Evolutionary conservation across 37 sponge, comb jelly and placozoan species (phyloP).

Genomic region (Crambe crambe): DNA sequence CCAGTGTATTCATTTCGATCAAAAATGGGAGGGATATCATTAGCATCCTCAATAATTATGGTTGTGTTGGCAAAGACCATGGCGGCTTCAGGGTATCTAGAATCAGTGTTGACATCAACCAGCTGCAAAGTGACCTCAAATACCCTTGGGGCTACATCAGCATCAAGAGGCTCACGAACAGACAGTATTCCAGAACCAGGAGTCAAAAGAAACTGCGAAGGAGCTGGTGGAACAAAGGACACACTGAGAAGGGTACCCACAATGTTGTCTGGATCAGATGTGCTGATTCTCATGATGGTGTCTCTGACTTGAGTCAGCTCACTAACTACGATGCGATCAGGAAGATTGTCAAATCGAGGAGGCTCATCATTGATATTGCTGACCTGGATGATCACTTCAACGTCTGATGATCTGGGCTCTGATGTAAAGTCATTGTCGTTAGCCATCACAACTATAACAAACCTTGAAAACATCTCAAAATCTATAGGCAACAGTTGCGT

Average conservation of each 20-base stretch:
- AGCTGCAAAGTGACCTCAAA: constrained; percentile 34
- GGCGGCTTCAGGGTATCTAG: not conserved
- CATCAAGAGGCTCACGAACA: constrained; percentile 28
- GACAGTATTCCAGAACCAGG: constrained; percentile 41
- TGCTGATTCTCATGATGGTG: not conserved
- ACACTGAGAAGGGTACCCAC: constrained; percentile 5
- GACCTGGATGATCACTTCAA: constrained; percentile 33
- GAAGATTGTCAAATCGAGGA: constrained; percentile 42
- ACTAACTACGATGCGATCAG: not conserved
- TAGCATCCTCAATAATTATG: constrained; percentile 47
- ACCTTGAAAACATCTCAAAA: constrained; percentile 19
- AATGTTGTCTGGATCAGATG: constrained; percentile 50
- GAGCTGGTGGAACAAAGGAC: not conserved
- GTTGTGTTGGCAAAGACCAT: constrained; percentile 21
- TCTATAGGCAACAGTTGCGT: constrained; percentile 19
- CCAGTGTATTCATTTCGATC: not conserved
- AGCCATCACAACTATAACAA: constrained; percentile 36
- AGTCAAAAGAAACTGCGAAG: constrained; percentile 21
- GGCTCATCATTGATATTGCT: constrained; percentile 77
- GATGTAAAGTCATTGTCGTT: constrained; percentile 32
- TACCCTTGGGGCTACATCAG: constrained; percentile 35
- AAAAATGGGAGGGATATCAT: constrained; percentile 58
- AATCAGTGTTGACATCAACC: constrained; percentile 44
- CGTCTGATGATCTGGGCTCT: not conserved
- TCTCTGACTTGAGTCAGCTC: not conserved